Evolutionary conservation across 2,888 invertebrate genomes (phyloP).

Genomic region (Hydrotaea cyrtoneurina): DNA sequence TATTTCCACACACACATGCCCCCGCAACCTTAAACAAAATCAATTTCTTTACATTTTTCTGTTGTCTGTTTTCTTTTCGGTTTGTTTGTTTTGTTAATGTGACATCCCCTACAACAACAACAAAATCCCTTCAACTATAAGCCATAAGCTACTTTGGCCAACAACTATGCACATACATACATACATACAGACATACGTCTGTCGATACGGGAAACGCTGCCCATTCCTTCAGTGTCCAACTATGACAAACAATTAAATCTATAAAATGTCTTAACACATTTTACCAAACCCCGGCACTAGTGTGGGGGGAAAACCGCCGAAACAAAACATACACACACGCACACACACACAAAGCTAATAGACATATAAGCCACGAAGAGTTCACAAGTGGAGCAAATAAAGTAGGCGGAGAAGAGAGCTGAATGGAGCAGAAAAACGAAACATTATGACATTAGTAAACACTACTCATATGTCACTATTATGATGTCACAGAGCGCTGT

Average conservation of each 20-base stretch:
- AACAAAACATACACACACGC: constrained; percentile 3
- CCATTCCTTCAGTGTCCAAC: neutral
- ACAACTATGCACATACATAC: neutral
- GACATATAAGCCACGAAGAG: neutral
- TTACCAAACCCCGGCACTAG: neutral
- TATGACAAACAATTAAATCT: constrained; percentile 41
- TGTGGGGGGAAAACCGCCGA: neutral
- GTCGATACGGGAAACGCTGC: no score
- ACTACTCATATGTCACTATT: constrained; percentile 53
- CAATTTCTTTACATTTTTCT: neutral
- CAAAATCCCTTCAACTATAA: constrained; percentile 14
- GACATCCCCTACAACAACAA: constrained; percentile 11
- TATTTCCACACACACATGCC: neutral
- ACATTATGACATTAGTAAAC: constrained; percentile 43
- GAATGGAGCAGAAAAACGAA: neutral
- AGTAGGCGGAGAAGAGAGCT: no score
- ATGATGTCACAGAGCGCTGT: constrained; percentile 58
- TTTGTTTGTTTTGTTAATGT: neutral
- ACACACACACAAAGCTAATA: neutral
- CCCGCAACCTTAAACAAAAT: neutral
- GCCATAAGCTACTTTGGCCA: constrained; percentile 29
- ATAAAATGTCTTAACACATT: constrained; percentile 39
- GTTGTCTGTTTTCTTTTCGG: no score
- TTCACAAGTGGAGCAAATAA: neutral
- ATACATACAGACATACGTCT: no score